Percentiles rank a stretch among this genome's conserved stretches.
phyloP scores from a whole-genome alignment of 1,140 invertebrate genomes.

The Ceratosolen fusciceps region DNA sequence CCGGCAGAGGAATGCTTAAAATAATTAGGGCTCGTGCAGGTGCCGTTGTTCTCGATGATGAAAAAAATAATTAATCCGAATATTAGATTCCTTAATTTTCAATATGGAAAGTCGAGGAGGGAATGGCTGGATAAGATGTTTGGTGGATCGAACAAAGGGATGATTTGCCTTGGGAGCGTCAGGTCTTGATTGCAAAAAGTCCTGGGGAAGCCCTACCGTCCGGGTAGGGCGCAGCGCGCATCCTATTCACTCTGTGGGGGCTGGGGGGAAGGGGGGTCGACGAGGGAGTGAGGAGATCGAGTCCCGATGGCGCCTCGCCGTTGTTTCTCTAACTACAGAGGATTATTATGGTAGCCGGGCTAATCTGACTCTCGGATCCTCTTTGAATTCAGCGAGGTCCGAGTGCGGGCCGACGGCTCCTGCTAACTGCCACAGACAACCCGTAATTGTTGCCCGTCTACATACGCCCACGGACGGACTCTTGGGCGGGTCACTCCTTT shows the following conservation, averaged over 20 bases:
- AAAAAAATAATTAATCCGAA: too few relatives aligned
- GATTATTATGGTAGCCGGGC: constrained; percentile 50
- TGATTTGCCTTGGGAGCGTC: too few relatives aligned
- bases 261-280: neutral
- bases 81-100: too few relatives aligned
- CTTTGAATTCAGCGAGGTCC: constrained; percentile 28
- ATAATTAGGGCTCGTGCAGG: neutral
- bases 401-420: neutral
- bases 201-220: too few relatives aligned
- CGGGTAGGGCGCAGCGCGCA: too few relatives aligned
- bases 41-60: too few relatives aligned
- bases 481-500: constrained; percentile 7
- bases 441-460: constrained; percentile 13
- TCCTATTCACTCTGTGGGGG: too few relatives aligned
- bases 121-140: too few relatives aligned
- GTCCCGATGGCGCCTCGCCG: neutral
- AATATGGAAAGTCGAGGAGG: too few relatives aligned
- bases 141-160: too few relatives aligned
- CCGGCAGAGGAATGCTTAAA: neutral
- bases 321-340: neutral
- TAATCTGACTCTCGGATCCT: constrained; percentile 45
- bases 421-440: constrained; percentile 12
- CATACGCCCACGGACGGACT: too few relatives aligned
- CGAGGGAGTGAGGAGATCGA: neutral
- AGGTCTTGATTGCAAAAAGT: too few relatives aligned